Base-by-base conservation (phyloP, 2,113 vertebrate species). In the Apteryx owenii region DNA sequence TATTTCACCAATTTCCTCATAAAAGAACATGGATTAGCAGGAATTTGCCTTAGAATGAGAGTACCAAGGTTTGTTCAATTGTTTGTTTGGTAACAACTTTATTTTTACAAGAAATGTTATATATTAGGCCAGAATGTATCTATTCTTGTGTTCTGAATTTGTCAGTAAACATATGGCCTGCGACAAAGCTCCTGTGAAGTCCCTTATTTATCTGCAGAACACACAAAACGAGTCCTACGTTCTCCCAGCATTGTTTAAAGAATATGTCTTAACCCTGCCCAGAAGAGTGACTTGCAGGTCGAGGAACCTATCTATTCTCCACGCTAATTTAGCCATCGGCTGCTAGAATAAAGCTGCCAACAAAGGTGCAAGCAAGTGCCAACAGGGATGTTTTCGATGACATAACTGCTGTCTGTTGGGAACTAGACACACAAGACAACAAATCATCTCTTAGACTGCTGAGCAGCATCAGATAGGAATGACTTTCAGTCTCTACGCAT, bases 341-440 rank as follows among this genome's bases (percentile, higher is more conserved):
- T 88, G 38, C 50, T 81, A 70, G 73, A 71, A 64, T 42, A 64
- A 92, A 93, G 56, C 42, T 48, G 87, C 46, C 70, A 91, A 65
- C 31, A 60, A 0, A 9, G 22, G 38, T 64, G 23, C 61, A 88
- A 81, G 28, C 38, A 69, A 51, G 53, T 2, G 13, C 62, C 48
- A 73, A 82, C 82, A 8, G 7, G 68, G 25, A 68, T 16, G 22
- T 81, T 46, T 89, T 89, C 70, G 64, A 78, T 1, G 2, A 64
- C 2, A 40, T 16, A 88, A 72, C 36, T 81, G 44, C 36, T 80
- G 21, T 36, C 58, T 33, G 0, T 46, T 33, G 18, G 20, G 31
- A 22, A 85, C 19, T 7, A 85, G 16, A 68, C 16, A 78, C 29
- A 62, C 1, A 56, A 31, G 16, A 73, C 53, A 69, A 84, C 33